These are phyloP conservation scores for Nymphalis c-album DNA, from an alignment of 2,888 invertebrate species.

Conservation along the genomic window DNA sequence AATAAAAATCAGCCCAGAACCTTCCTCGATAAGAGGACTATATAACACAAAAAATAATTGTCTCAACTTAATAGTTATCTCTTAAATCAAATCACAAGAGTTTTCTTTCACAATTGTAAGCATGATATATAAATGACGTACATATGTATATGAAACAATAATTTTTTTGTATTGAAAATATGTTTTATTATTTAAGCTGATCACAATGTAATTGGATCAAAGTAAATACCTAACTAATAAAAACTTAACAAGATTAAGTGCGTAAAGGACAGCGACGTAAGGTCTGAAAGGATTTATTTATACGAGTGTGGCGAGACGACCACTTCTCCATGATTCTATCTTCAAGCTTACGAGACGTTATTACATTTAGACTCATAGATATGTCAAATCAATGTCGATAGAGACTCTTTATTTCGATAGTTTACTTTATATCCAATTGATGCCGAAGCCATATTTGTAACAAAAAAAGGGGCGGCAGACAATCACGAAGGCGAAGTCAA, in stretches of 20 bases:
- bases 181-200: background rate
- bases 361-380: constrained; percentile 46
- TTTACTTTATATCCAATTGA: constrained; percentile 41
- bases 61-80: too few relatives aligned
- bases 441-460: constrained; percentile 39
- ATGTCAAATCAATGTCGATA: constrained; percentile 46
- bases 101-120: too few relatives aligned
- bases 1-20: too few relatives aligned
- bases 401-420: constrained; percentile 46
- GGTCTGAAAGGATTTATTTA: constrained; percentile 58
- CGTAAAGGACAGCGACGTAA: constrained; percentile 52
- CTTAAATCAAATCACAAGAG: too few relatives aligned
- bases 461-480: constrained; percentile 34
- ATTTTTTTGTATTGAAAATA: background rate
- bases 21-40: too few relatives aligned
- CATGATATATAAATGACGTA: too few relatives aligned
- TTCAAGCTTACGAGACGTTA: constrained; percentile 44
- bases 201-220: constrained; percentile 36
- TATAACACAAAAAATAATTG: too few relatives aligned
- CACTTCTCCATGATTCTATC: constrained; percentile 44
- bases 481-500: constrained; percentile 30
- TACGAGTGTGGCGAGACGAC: constrained; percentile 51
- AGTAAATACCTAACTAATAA: constrained; percentile 46
- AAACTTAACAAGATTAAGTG: constrained; percentile 54
- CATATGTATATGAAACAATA: too few relatives aligned